A percentile compares a stretch with the other conserved stretches of the same genome.
phyloP scores from a whole-genome alignment of 2,113 vertebrate species.

The Myrmecophaga tridactyla region DNA sequence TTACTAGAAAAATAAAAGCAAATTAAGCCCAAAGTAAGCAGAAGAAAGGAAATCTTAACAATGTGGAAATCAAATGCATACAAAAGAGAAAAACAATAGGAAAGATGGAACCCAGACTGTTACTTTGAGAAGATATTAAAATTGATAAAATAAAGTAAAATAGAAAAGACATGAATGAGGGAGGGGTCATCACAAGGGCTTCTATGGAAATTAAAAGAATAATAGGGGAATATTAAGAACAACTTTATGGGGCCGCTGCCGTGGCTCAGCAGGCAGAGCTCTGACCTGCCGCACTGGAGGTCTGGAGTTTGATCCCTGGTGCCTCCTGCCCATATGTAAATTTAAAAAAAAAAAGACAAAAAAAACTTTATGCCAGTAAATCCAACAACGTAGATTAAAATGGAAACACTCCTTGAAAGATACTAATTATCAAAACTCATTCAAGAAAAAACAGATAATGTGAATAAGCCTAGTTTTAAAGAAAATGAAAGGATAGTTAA shows the following conservation, averaged over 20 bases:
- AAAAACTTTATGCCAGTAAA: neutral
- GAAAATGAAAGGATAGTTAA: accelerated
- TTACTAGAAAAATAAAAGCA: neutral
- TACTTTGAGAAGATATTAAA: neutral
- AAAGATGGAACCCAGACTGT: neutral
- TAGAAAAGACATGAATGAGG: neutral
- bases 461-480: neutral
- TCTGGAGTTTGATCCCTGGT: no score
- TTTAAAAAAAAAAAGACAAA: no score
- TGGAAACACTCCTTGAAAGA: neutral
- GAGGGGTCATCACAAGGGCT: accelerated
- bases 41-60: neutral
- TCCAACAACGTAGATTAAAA: neutral
- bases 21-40: neutral
- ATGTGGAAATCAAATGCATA: neutral
- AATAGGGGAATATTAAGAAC: neutral
- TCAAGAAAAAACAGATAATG: neutral
- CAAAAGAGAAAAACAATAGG: neutral
- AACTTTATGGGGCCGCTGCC: no score
- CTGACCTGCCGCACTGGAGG: no score
- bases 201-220: neutral
- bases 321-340: no score
- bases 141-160: neutral
- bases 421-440: neutral
- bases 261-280: no score